Percentiles rank a stretch among this genome's conserved stretches.
These are phyloP conservation scores for Lutjanus campechanus DNA, from an alignment of 2,797 vertebrate species.

Conservation along the genomic window DNA sequence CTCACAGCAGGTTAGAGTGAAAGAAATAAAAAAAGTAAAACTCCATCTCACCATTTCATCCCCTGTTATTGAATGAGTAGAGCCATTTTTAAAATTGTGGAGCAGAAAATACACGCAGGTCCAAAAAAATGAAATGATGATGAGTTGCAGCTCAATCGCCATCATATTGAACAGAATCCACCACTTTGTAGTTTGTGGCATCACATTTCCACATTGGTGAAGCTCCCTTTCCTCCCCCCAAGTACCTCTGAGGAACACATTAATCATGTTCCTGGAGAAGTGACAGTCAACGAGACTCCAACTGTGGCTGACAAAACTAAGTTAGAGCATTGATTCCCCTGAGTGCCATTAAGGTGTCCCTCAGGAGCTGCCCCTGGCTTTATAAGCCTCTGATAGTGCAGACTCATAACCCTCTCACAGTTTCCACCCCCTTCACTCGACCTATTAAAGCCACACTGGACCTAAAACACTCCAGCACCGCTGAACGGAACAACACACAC, in stretches of 20 bases:
- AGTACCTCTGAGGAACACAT: conserved; percentile 54
- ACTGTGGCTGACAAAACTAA: conserved; percentile 41
- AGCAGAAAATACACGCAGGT: conserved; percentile 3
- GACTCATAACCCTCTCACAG: conserved; percentile 37
- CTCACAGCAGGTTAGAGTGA: conserved; percentile 43
- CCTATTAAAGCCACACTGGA: conserved; percentile 30
- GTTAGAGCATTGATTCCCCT: conserved; percentile 62
- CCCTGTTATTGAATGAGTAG: conserved; percentile 33
- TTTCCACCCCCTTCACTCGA: background rate
- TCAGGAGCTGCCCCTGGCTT: conserved; percentile 38
- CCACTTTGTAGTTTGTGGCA: conserved; percentile 1
- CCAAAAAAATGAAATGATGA: background rate
- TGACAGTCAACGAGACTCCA: conserved; percentile 53
- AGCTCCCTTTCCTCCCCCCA: background rate
- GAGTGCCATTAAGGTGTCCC: conserved; percentile 63
- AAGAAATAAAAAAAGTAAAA: conserved; percentile 19
- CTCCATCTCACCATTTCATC: conserved; percentile 30
- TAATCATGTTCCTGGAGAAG: conserved; percentile 57
- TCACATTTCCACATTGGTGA: conserved; percentile 25
- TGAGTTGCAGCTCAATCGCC: conserved; percentile 18
- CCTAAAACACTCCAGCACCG: conserved; percentile 4
- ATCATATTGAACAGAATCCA: conserved; percentile 21
- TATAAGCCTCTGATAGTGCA: conserved; percentile 35
- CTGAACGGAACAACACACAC: conserved; percentile 27
- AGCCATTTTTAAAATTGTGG: conserved; percentile 36